These are phyloP conservation scores for Antechinus flavipes DNA, from an alignment of 2,113 vertebrate genomes.

Conservation along the genomic window DNA sequence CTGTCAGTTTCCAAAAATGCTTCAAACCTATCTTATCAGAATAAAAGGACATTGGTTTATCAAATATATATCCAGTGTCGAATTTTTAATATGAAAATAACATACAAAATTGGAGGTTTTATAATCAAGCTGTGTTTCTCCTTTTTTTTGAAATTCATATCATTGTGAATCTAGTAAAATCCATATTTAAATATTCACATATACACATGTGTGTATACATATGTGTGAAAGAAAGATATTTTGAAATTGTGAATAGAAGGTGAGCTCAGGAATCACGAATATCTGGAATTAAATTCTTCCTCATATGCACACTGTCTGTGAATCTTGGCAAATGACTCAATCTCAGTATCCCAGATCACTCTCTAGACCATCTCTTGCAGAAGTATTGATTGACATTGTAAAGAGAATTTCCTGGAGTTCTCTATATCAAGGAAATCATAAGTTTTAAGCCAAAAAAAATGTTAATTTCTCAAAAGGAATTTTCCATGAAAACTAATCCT, in stretches of 20 bases:
- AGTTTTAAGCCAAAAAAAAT: background rate
- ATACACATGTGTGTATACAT: background rate
- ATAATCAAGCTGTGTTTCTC: background rate
- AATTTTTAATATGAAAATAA: background rate
- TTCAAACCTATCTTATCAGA: conserved; percentile 60
- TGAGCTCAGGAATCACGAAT: background rate
- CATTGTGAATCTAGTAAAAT: conserved; percentile 56
- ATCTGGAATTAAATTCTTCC: background rate
- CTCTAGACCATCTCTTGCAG: background rate
- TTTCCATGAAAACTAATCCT: background rate
- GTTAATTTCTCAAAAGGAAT: background rate
- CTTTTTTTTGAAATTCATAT: conserved; percentile 23
- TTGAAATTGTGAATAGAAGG: background rate
- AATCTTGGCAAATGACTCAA: background rate
- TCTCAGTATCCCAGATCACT: background rate
- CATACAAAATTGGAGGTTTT: background rate
- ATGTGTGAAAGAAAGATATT: background rate
- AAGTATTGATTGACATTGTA: background rate
- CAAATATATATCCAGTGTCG: conserved; percentile 50
- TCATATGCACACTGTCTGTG: background rate
- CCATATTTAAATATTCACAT: background rate
- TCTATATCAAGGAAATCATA: background rate
- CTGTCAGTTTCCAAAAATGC: conserved; percentile 60
- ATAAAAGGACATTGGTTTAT: conserved; percentile 53
- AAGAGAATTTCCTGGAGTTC: background rate